phyloP scores from a whole-genome alignment of 2,113 vertebrate genomes.

The Camelus dromedarius region DNA sequence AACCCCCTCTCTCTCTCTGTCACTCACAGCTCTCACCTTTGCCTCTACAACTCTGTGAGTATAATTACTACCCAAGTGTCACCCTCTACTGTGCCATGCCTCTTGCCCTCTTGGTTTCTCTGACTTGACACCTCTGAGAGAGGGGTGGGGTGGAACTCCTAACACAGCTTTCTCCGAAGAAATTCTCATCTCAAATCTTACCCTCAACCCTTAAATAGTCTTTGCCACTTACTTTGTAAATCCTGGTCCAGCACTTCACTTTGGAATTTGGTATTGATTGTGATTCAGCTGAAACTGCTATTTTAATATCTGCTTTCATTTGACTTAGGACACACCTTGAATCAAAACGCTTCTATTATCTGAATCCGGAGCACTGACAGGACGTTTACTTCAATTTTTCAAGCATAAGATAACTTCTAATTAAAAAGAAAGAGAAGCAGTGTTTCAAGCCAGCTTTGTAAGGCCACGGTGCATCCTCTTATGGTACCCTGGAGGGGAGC shows the following conservation, averaged over 20 bases:
- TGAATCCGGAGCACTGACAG: constrained; percentile 35
- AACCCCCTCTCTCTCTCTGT: not conserved
- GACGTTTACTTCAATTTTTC: constrained; percentile 58
- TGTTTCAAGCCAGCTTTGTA: not conserved
- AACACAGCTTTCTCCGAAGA: constrained; percentile 15
- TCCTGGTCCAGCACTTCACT: constrained; percentile 27
- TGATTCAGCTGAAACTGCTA: constrained; percentile 40
- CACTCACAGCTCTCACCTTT: not conserved
- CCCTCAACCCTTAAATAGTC: not conserved
- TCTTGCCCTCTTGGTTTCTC: constrained; percentile 19
- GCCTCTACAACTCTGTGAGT: not conserved
- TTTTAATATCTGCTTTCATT: constrained; percentile 60
- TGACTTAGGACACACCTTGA: constrained; percentile 34
- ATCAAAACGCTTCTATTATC: constrained; percentile 18
- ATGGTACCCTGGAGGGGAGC: not conserved
- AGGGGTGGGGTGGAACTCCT: not conserved
- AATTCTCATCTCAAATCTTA: not conserved
- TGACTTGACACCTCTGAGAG: not conserved
- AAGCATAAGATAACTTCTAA: not conserved
- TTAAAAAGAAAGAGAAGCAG: not conserved
- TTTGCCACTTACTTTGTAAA: constrained; percentile 42
- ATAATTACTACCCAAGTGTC: not conserved
- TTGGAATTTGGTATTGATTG: constrained; percentile 51
- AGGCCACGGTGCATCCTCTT: not conserved
- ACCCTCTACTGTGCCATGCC: not conserved